Evolutionary conservation across 2,888 invertebrate species (phyloP).

Genomic region (Melanchra persicariae): DNA sequence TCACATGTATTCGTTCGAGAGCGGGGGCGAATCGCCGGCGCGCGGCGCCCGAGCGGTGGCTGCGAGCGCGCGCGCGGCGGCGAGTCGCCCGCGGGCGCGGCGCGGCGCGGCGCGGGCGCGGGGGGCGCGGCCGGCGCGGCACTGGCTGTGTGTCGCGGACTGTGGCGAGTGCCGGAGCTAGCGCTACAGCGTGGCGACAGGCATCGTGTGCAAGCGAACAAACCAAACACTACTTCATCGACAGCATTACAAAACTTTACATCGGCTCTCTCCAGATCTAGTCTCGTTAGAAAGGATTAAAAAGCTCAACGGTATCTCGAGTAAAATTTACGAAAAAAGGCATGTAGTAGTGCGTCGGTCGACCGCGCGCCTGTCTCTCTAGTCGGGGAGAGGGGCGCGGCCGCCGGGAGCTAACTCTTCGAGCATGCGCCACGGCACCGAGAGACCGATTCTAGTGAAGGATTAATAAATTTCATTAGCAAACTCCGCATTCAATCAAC

Average conservation of each 20-base stretch:
- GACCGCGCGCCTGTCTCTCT: conserved; percentile 89
- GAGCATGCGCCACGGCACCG: conserved; percentile 94
- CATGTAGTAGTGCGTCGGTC: conserved; percentile 90
- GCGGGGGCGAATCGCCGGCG: conserved; percentile 68
- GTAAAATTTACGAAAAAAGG: conserved; percentile 90
- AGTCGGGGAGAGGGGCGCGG: conserved; percentile 89
- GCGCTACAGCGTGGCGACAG: conserved; percentile 91
- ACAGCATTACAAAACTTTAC: conserved; percentile 91
- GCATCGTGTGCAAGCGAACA: conserved; percentile 92
- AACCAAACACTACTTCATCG: conserved; percentile 91
- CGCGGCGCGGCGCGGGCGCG: conserved; percentile 62
- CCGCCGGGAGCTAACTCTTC: conserved; percentile 90
- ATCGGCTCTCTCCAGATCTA: conserved; percentile 91
- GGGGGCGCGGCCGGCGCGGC: conserved; percentile 79
- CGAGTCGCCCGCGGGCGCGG: conserved; percentile 70
- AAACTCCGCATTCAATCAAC: conserved; percentile 91
- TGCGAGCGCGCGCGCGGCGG: conserved; percentile 61
- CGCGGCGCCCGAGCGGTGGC: conserved; percentile 49
- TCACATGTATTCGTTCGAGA: conserved; percentile 88
- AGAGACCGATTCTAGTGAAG: conserved; percentile 94
- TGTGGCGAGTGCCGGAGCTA: conserved; percentile 90
- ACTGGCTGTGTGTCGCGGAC: conserved; percentile 91
- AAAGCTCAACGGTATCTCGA: conserved; percentile 90
- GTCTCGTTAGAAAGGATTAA: conserved; percentile 90
- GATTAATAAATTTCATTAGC: conserved; percentile 91